These are phyloP conservation scores for Ennomos quercinarius DNA, from an alignment of 2,888 invertebrate species.

Conservation along the genomic window DNA sequence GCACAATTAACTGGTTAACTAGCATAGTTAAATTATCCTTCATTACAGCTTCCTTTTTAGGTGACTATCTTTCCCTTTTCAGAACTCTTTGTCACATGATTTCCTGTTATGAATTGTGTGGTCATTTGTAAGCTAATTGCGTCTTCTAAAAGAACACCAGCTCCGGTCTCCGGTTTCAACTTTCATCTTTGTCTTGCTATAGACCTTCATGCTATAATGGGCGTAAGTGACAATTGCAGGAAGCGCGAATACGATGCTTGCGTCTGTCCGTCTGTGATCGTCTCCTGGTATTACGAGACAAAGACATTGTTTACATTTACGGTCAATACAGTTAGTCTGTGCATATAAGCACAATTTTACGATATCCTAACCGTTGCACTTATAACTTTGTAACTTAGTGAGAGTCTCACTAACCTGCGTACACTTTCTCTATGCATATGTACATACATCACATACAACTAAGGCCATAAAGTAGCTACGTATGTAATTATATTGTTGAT, in stretches of 20 bases:
- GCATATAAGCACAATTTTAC: conserved; percentile 14
- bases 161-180: conserved; percentile 36
- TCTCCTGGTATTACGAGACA: conserved; percentile 55
- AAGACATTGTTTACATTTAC: conserved; percentile 64
- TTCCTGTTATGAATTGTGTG: conserved; percentile 13
- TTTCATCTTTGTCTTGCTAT: conserved; percentile 30
- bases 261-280: conserved; percentile 54
- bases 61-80: neutral
- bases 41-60: conserved; percentile 28
- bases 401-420: conserved; percentile 11
- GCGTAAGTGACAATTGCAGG: conserved; percentile 39
- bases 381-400: conserved; percentile 33
- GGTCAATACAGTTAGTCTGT: neutral
- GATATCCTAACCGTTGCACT: conserved; percentile 8
- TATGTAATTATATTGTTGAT: too few relatives aligned
- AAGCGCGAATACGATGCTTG: conserved; percentile 49
- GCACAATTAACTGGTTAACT: conserved; percentile 17
- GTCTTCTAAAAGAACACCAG: conserved; percentile 3
- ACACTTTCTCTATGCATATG: conserved; percentile 14
- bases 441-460: neutral
- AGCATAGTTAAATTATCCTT: conserved; percentile 32
- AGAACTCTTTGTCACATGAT: conserved; percentile 13
- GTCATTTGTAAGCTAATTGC: conserved; percentile 1
- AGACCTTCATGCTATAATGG: neutral
- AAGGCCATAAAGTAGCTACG: too few relatives aligned